These are phyloP conservation scores for Lepus americanus DNA, from an alignment of 2,113 vertebrate species.

Conservation along the genomic window DNA sequence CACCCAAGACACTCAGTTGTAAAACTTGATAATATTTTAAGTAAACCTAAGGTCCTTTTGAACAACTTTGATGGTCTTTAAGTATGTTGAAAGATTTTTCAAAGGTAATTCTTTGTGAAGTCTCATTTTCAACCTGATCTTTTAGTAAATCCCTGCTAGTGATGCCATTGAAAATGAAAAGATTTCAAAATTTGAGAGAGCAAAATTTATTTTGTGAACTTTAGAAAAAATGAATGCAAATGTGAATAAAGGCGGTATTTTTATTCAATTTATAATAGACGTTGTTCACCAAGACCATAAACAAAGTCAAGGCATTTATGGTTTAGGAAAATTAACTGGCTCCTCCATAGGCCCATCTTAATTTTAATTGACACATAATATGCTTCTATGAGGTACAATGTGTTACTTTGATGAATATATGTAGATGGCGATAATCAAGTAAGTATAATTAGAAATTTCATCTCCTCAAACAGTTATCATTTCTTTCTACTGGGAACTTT, in stretches of 20 bases:
- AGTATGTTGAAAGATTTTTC: constrained; percentile 25
- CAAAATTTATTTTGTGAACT: not conserved
- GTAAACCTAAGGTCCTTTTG: constrained; percentile 34
- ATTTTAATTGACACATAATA: not conserved
- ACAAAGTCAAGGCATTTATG: not conserved
- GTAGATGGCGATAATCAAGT: too few species aligned
- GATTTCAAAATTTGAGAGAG: constrained; percentile 18
- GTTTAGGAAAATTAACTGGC: not conserved
- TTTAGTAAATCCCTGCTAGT: constrained; percentile 46
- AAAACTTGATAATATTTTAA: constrained; percentile 38
- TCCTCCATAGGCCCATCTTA: not conserved
- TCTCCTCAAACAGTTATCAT: too few species aligned
- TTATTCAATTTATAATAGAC: not conserved
- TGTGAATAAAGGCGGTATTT: not conserved
- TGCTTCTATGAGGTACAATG: too few species aligned
- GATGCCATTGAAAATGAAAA: constrained; percentile 47
- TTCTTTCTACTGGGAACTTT: too few species aligned
- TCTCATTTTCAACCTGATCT: constrained; percentile 49
- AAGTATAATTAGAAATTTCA: too few species aligned
- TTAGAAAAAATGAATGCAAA: constrained; percentile 5
- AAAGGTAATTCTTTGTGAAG: not conserved
- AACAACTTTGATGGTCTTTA: constrained; percentile 1
- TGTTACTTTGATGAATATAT: too few species aligned
- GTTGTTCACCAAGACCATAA: not conserved
- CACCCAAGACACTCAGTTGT: not conserved